phyloP scores from a whole-genome alignment of 2,888 invertebrate species.

The Druceiella hillmani region DNA sequence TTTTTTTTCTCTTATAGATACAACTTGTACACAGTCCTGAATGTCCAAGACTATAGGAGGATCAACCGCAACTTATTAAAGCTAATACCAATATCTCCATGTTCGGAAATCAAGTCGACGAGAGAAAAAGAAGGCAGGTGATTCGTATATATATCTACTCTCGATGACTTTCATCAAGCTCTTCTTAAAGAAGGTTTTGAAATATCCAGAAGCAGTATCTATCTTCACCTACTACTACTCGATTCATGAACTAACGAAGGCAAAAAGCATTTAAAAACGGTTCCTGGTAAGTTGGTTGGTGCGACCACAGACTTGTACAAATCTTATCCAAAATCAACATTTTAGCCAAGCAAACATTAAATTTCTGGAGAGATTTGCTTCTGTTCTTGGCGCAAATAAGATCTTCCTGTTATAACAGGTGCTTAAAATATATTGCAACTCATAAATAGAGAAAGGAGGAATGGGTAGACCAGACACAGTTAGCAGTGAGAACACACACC shows the following conservation, averaged over 20 bases:
- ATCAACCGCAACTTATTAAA: constrained; percentile 5
- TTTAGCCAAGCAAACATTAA: no score
- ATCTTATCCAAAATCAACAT: no score
- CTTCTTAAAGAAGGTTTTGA: constrained; percentile 6
- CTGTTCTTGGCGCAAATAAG: no score
- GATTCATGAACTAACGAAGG: constrained; percentile 7
- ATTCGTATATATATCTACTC: constrained; percentile 5
- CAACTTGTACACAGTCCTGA: constrained; percentile 6
- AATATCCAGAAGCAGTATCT: constrained; percentile 4
- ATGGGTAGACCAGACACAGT: no score
- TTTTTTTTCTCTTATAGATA: constrained; percentile 3
- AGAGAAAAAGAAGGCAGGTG: constrained; percentile 4
- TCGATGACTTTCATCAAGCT: constrained; percentile 7
- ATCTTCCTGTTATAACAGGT: no score
- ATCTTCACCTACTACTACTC: constrained; percentile 5
- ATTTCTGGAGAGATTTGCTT: no score
- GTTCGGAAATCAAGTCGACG: constrained; percentile 8
- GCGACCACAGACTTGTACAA: no score
- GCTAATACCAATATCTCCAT: constrained; percentile 8
- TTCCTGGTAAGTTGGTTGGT: constrained; percentile 8
- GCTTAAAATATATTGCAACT: no score
- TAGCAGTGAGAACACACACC: no score
- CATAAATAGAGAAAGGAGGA: no score
- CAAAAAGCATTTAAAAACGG: no score
- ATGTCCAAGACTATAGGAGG: constrained; percentile 7